Evolutionary conservation across 2,888 invertebrate species (phyloP), one percentile per base, ranked within the genome.

Genomic region (Gastrophysa polygoni): DNA sequence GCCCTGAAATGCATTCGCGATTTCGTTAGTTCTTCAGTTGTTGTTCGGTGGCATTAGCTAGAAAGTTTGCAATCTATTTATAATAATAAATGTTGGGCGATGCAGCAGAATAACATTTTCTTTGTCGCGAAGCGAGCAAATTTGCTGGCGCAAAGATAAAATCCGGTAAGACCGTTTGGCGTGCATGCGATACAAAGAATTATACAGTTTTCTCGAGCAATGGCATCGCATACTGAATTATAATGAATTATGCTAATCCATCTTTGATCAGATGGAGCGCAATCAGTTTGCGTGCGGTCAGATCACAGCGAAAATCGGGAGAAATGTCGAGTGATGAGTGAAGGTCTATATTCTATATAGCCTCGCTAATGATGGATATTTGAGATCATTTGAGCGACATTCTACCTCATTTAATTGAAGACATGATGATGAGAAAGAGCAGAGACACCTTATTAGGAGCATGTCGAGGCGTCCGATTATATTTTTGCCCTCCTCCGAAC

Each of bases 341-440:
- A 24, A 5, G 4, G 4, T 24, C 24, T 24, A 24, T 24, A 24
- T 24, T 3, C 56, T 63, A 44, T 38, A 47, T 51, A 57, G 10
- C 29, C 49, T 71, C 67, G 68, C 70, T 73, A 74, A 75, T 75
- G 73, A 75, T 71, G 70, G 73, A 74, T 71, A 71, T 72, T 72
- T 64, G 60, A 70, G 66, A 66, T 74, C 70, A 73, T 74, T 72
- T 71, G 66, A 72, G 64, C 72, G 69, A 73, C 74, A 74, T 74
- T 74, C 73, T 68, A 61, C 64, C 21, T 57, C 61, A 68, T 67
- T 73, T 74, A 75, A 75, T 75, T 75, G 73, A 73, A 72, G 38
- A 4, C 14, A n/a, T 10, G 38, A 72, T 73, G 72, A 72, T 69
- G 70, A 73, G 56, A 51, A 57, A n/a, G n/a, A n/a, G 70, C 70